Conservation (phyloP, 2,113 vertebrate genomes). For the Rhagologus leucostigma region DNA sequence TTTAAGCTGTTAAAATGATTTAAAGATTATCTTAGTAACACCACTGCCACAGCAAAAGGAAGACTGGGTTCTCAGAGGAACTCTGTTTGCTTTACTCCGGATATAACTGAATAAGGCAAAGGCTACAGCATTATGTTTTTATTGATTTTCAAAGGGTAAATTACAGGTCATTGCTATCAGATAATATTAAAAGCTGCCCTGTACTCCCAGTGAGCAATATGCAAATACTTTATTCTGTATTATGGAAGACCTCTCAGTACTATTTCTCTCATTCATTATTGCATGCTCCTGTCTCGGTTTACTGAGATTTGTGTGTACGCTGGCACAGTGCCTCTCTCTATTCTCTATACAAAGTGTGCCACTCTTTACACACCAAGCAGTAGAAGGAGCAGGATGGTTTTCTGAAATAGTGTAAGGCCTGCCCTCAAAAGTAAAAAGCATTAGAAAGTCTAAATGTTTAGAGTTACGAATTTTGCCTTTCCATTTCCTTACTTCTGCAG, state of each 20-base stretch:
- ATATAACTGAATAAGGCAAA: background rate
- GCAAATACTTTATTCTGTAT: background rate
- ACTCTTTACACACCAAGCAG: background rate
- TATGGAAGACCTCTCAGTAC: background rate
- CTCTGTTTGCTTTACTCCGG: background rate
- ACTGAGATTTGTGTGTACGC: background rate
- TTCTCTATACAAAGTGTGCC: background rate
- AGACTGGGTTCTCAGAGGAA: background rate
- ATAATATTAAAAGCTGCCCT: background rate
- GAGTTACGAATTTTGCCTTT: background rate
- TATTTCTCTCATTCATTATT: background rate
- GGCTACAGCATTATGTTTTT: background rate
- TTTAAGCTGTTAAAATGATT: background rate
- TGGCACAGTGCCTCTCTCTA: background rate
- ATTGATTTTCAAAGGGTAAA: background rate
- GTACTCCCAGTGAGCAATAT: background rate
- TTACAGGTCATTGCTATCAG: background rate
- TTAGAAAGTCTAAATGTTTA: background rate
- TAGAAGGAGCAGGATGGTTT: background rate
- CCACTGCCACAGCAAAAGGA: background rate
- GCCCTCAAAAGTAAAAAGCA: background rate
- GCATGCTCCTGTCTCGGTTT: background rate
- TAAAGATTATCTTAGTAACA: background rate
- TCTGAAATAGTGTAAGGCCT: background rate
- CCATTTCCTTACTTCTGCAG: background rate